A percentile compares a stretch with the other conserved stretches of the same genome.
Evolutionary conservation across 2,888 invertebrate genomes (phyloP).

Genomic region (Drosophila fungiperda): DNA sequence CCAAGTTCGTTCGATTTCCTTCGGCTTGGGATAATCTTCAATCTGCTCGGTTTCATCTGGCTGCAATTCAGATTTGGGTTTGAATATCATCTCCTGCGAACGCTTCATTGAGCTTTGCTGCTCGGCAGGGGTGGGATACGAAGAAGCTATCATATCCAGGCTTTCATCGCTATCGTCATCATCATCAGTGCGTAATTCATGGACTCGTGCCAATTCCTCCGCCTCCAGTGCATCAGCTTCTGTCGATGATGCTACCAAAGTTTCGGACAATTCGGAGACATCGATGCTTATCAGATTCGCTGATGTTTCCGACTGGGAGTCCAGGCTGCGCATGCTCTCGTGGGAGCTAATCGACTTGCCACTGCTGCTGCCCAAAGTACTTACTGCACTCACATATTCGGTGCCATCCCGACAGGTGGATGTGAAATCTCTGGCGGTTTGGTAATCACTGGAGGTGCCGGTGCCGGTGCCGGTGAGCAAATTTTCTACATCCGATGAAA

Average conservation of each 20-base stretch:
- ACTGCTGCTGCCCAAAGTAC: conserved; percentile 88
- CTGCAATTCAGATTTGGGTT: conserved; percentile 87
- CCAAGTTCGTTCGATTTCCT: conserved; percentile 80
- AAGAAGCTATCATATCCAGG: conserved; percentile 73
- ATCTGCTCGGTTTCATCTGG: conserved; percentile 57
- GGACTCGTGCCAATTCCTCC: conserved; percentile 87
- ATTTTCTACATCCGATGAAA: conserved; percentile 95
- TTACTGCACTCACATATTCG: conserved; percentile 94
- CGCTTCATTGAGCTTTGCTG: conserved; percentile 91
- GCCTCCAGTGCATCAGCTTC: conserved; percentile 86
- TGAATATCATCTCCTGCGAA: conserved; percentile 96
- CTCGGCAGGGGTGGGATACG: conserved; percentile 67
- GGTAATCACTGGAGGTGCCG: conserved; percentile 92
- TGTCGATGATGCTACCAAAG: conserved; percentile 94
- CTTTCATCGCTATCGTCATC: conserved; percentile 86
- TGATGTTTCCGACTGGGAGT: conserved; percentile 91
- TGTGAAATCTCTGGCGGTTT: conserved; percentile 92
- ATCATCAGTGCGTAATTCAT: conserved; percentile 87
- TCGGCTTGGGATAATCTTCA: conserved; percentile 72
- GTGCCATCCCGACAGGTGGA: conserved; percentile 92
- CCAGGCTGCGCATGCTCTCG: conserved; percentile 95
- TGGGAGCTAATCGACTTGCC: conserved; percentile 89
- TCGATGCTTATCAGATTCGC: conserved; percentile 95
- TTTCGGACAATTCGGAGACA: conserved; percentile 96
- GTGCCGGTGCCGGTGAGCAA: conserved; percentile 86